Evolutionary conservation across 2,113 vertebrate genomes (phyloP).

Genomic region (Ageneiosus marmoratus): DNA sequence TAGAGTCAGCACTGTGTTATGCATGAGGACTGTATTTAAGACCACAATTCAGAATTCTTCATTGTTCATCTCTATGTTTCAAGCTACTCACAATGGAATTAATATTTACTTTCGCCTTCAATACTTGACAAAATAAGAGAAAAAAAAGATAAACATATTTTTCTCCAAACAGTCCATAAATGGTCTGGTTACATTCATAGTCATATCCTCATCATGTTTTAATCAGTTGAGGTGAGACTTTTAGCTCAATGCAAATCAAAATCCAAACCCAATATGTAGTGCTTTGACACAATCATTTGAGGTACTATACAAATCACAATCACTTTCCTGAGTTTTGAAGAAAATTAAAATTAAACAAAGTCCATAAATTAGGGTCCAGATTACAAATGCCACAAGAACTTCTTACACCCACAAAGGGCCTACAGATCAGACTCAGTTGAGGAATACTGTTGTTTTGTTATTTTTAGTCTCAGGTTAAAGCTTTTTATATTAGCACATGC

Average conservation of each 20-base stretch:
- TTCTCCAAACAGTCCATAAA: conserved; percentile 80
- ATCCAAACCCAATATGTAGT: conserved; percentile 87
- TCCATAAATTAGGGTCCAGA: conserved; percentile 88
- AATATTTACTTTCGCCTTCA: conserved; percentile 38
- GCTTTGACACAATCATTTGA: conserved; percentile 95
- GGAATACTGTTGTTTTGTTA: conserved; percentile 82
- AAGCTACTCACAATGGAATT: conserved; percentile 53
- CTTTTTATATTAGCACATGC: conserved; percentile 98
- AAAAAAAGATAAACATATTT: conserved; percentile 54
- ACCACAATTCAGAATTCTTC: conserved; percentile 53
- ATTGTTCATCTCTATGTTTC: conserved; percentile 49
- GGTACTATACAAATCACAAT: conserved; percentile 97
- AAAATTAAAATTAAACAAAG: conserved; percentile 87
- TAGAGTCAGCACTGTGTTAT: conserved; percentile 42
- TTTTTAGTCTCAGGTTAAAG: conserved; percentile 94
- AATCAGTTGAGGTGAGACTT: conserved; percentile 89
- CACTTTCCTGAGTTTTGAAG: conserved; percentile 96
- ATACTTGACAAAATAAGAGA: conserved; percentile 30
- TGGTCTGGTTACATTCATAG: conserved; percentile 91
- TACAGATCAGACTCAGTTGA: conserved; percentile 81
- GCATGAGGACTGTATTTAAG: conserved; percentile 41
- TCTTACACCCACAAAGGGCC: conserved; percentile 68
- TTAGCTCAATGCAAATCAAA: conserved; percentile 85
- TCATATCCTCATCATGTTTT: conserved; percentile 84
- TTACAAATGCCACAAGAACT: conserved; percentile 86